These are phyloP conservation scores for Argopecten irradians DNA, from an alignment of 1,140 invertebrate genomes.

Conservation along the genomic window DNA sequence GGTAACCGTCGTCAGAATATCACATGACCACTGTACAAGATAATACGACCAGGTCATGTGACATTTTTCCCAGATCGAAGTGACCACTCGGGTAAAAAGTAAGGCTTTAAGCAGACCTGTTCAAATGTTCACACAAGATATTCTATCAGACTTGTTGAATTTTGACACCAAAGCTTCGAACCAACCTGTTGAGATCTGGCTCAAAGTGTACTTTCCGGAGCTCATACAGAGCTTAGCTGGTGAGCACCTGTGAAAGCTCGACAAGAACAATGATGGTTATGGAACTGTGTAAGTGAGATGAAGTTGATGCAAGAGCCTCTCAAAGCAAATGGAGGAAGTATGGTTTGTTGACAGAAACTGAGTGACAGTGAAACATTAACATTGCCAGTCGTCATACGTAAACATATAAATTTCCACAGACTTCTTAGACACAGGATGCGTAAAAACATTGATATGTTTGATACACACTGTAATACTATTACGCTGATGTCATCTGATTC, in stretches of 20 bases:
- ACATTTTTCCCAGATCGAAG: slow-evolving; percentile 8
- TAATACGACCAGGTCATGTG: neutral
- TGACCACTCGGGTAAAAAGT: neutral
- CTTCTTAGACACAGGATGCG: neutral
- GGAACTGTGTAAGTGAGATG: neutral
- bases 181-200: neutral
- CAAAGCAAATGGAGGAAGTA: neutral
- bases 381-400: neutral
- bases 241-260: neutral
- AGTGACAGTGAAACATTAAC: neutral
- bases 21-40: neutral
- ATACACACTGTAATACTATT: too few relatives aligned
- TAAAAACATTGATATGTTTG: neutral
- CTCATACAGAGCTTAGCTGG: neutral
- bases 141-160: neutral
- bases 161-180: neutral
- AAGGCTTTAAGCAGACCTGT: neutral
- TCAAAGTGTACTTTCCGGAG: neutral
- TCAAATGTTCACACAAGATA: neutral
- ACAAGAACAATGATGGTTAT: neutral
- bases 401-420: neutral
- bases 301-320: neutral
- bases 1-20: neutral
- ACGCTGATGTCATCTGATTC: too few relatives aligned
- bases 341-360: neutral